phyloP scores from a whole-genome alignment of 2,113 vertebrate species.

The Merops nubicus region DNA sequence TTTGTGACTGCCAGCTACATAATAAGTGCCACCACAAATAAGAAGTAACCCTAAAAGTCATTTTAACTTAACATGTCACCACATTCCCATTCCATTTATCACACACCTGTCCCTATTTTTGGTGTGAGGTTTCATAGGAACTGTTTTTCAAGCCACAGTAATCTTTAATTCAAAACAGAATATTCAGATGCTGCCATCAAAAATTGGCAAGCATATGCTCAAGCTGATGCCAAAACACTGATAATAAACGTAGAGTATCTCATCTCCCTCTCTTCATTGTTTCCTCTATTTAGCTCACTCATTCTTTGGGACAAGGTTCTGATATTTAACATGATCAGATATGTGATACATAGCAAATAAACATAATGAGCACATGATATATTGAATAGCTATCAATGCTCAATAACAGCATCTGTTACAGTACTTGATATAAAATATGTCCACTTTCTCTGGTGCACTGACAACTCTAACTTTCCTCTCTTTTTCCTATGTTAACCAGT shows the following conservation, averaged over 20 bases:
- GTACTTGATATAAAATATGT: neutral
- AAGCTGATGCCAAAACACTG: neutral
- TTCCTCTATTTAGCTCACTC: neutral
- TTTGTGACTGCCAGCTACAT: neutral
- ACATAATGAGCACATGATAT: neutral
- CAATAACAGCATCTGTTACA: neutral
- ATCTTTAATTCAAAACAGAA: neutral
- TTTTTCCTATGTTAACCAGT: neutral
- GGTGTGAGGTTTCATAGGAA: neutral
- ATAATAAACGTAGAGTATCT: neutral
- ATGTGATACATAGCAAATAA: neutral
- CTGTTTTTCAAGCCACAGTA: neutral
- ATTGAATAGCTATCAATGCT: neutral
- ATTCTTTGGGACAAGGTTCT: neutral
- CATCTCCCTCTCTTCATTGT: neutral
- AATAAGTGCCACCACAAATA: neutral
- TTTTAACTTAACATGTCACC: neutral
- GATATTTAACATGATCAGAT: neutral
- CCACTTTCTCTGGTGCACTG: neutral
- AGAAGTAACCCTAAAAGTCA: neutral
- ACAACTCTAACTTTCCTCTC: neutral
- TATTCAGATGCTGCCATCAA: neutral
- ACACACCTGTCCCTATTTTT: neutral
- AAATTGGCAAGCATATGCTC: neutral
- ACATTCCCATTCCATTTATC: neutral